Evolutionary conservation across 2,113 vertebrate species (phyloP).

Genomic region (Neogobius melanostomus): DNA sequence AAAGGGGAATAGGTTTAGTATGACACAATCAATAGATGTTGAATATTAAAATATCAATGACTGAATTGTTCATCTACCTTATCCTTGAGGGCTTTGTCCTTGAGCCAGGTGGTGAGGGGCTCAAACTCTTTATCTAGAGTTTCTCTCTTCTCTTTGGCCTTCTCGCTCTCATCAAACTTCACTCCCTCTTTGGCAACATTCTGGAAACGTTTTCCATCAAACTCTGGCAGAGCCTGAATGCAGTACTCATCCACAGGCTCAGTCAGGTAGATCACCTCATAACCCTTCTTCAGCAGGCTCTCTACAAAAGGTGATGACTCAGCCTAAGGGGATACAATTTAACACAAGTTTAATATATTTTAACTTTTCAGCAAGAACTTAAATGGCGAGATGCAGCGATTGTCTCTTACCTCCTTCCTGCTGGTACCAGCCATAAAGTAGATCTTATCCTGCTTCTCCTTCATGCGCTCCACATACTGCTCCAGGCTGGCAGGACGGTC

Average conservation of each 20-base stretch:
- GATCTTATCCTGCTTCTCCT: slow-evolving; percentile 98
- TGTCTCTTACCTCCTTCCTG: slow-evolving; percentile 86
- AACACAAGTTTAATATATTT: background rate
- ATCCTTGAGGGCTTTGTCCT: slow-evolving; percentile 93
- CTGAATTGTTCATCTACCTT: slow-evolving; percentile 76
- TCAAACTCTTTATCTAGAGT: slow-evolving; percentile 92
- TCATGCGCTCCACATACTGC: slow-evolving; percentile 98
- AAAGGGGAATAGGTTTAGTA: background rate
- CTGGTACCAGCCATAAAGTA: slow-evolving; percentile 97
- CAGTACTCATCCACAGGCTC: slow-evolving; percentile 99
- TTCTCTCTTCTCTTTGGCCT: slow-evolving; percentile 90
- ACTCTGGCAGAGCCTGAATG: slow-evolving; percentile 96
- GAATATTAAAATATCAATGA: background rate
- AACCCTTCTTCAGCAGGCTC: slow-evolving; percentile 93
- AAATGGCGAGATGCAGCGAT: no score
- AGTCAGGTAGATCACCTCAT: slow-evolving; percentile 97
- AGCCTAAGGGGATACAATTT: slow-evolving; percentile 71
- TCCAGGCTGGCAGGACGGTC: slow-evolving; percentile 85
- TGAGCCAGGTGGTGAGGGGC: slow-evolving; percentile 95
- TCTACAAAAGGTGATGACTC: slow-evolving; percentile 98
- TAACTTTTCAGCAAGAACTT: background rate
- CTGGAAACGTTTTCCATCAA: slow-evolving; percentile 97
- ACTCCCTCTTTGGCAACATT: slow-evolving; percentile 98
- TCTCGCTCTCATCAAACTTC: slow-evolving; percentile 95
- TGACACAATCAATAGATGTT: background rate